phyloP scores from a whole-genome alignment of 2,888 invertebrate species.

The Drosophila melanocephala region DNA sequence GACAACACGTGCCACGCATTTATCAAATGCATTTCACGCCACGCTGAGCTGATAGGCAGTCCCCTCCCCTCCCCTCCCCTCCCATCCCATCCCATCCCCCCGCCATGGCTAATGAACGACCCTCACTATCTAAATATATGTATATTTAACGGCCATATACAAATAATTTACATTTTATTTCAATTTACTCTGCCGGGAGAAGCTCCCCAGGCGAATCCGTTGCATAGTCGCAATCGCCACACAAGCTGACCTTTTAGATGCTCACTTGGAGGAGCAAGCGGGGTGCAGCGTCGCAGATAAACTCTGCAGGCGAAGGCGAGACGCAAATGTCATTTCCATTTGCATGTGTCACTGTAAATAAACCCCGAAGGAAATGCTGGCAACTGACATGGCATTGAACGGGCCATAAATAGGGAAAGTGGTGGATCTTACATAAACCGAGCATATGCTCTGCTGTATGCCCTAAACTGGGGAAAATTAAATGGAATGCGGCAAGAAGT shows the following conservation, averaged over 20 bases:
- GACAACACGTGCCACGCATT: conserved; percentile 58
- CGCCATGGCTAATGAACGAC: conserved; percentile 42
- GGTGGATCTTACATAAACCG: neutral
- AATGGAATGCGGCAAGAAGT: neutral
- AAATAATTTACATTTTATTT: conserved; percentile 60
- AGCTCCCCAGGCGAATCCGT: conserved; percentile 21
- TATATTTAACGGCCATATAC: conserved; percentile 26
- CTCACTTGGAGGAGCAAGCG: neutral
- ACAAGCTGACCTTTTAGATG: conserved; percentile 53
- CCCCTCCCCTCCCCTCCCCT: neutral
- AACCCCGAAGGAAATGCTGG: conserved; percentile 47
- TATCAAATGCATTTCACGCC: conserved; percentile 66
- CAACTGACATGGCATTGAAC: conserved; percentile 17
- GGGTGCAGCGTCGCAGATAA: neutral
- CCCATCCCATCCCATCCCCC: neutral
- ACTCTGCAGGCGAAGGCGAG: neutral
- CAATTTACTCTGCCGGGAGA: conserved; percentile 18
- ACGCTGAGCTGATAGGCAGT: conserved; percentile 44
- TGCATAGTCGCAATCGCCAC: conserved; percentile 13
- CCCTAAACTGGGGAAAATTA: neutral
- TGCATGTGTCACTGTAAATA: conserved; percentile 51
- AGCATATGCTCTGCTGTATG: conserved; percentile 5
- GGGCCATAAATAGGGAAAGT: neutral
- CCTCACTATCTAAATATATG: conserved; percentile 34
- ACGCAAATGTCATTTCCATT: conserved; percentile 53